A percentile compares a stretch with the other conserved stretches of the same genome.
Evolutionary conservation across 2,797 vertebrate species (phyloP).

Genomic region (Aplochiton taeniatus): DNA sequence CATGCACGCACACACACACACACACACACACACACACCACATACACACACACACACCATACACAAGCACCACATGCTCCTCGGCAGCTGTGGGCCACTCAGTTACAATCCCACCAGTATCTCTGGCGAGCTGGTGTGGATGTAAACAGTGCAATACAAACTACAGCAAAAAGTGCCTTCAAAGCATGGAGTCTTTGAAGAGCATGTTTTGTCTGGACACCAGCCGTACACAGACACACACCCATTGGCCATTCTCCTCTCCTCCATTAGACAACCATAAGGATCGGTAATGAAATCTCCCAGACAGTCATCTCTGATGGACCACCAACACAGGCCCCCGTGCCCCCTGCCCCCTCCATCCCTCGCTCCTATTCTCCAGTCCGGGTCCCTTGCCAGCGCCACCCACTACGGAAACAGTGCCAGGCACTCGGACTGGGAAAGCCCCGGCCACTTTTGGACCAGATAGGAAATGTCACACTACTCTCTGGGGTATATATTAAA

Average conservation of each 20-base stretch:
- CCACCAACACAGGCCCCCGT: constrained; percentile 37
- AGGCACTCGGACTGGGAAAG: constrained; percentile 54
- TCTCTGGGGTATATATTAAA: constrained; percentile 47
- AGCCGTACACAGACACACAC: neutral
- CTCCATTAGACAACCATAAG: constrained; percentile 10
- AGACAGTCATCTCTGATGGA: constrained; percentile 25
- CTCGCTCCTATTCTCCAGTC: constrained; percentile 13
- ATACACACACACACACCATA: constrained; percentile 7
- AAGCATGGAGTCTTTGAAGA: neutral
- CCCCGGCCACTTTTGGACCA: constrained; percentile 41
- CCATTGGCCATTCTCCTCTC: neutral
- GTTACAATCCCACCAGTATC: too few species aligned
- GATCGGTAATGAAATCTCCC: constrained; percentile 29
- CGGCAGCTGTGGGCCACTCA: too few species aligned
- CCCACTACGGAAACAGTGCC: constrained; percentile 44
- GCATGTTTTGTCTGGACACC: neutral
- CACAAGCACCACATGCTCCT: neutral
- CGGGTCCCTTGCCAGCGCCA: constrained; percentile 34
- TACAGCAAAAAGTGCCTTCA: too few species aligned
- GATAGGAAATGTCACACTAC: constrained; percentile 47
- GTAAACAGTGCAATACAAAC: too few species aligned
- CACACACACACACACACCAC: neutral
- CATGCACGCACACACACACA: neutral
- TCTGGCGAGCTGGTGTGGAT: too few species aligned
- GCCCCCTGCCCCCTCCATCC: constrained; percentile 2